These are phyloP conservation scores for Brachypteracias leptosomus DNA, from an alignment of 2,113 vertebrate species.

Conservation along the genomic window DNA sequence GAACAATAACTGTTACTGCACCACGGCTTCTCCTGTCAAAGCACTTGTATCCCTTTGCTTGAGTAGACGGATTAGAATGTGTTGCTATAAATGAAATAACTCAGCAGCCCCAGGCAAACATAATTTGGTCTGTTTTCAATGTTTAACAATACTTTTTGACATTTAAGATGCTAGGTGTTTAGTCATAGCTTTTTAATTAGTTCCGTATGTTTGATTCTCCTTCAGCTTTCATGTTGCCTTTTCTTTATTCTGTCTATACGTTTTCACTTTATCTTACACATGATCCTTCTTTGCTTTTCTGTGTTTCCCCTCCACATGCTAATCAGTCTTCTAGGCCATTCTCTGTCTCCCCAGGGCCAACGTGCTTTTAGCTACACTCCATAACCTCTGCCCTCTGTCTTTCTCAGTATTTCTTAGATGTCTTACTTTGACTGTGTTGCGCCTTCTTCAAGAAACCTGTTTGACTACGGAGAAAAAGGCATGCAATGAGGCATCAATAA, in stretches of 20 bases:
- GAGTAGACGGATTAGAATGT: not conserved
- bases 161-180: not conserved
- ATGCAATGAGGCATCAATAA: conserved; percentile 17
- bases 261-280: not conserved
- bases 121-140: not conserved
- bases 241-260: not conserved
- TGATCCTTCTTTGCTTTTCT: not conserved
- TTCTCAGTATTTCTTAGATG: not conserved
- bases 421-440: not conserved
- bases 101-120: not conserved
- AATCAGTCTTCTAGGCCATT: not conserved
- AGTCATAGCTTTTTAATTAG: not conserved
- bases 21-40: not conserved
- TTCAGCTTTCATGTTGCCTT: not conserved
- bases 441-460: not conserved
- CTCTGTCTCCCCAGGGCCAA: not conserved
- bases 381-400: not conserved
- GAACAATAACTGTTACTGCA: not conserved
- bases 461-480: conserved; percentile 1
- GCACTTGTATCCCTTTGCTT: not conserved
- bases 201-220: not conserved
- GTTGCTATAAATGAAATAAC: not conserved
- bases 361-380: not conserved
- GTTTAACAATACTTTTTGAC: not conserved
- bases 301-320: not conserved